Percentiles rank a stretch among this genome's conserved stretches.
phyloP scores from a whole-genome alignment of 2,797 vertebrate species.

The Scomberomorus guttatus region DNA sequence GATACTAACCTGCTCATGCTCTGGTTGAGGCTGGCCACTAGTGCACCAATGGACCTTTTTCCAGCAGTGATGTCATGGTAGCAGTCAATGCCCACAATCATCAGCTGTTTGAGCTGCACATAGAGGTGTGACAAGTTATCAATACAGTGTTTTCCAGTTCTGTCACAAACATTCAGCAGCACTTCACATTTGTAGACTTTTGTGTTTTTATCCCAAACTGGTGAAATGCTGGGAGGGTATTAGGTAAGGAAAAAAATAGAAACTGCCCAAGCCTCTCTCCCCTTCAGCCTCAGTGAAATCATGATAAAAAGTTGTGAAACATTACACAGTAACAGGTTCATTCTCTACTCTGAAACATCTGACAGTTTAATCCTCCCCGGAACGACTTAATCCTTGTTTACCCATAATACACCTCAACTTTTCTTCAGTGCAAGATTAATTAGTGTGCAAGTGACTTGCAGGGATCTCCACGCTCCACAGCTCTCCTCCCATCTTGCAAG shows the following conservation, averaged over 20 bases:
- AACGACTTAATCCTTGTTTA: not conserved
- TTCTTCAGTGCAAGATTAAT: not conserved
- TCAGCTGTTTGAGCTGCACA: slow-evolving; percentile 92
- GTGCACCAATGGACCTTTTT: slow-evolving; percentile 91
- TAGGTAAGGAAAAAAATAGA: no score
- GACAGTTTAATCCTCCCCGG: not conserved
- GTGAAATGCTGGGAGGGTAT: no score
- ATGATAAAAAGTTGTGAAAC: not conserved
- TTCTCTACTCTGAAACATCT: not conserved
- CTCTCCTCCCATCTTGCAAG: slow-evolving; percentile 98
- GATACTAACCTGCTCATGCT: slow-evolving; percentile 90
- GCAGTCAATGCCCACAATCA: slow-evolving; percentile 96
- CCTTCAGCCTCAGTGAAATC: not conserved
- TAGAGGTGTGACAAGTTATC: not conserved
- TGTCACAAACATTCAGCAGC: not conserved
- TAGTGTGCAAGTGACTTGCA: slow-evolving; percentile 76
- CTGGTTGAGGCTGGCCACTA: slow-evolving; percentile 95
- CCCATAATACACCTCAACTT: not conserved
- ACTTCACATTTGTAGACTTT: not conserved
- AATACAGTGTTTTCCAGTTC: not conserved
- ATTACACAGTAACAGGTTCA: not conserved
- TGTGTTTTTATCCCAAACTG: not conserved
- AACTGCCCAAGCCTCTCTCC: no score
- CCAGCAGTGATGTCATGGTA: slow-evolving; percentile 93
- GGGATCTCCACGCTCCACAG: slow-evolving; percentile 97